A percentile compares a stretch with the other conserved stretches of the same genome.
phyloP scores from a whole-genome alignment of 2,888 invertebrate species.

The Linnaemya vulpina region DNA sequence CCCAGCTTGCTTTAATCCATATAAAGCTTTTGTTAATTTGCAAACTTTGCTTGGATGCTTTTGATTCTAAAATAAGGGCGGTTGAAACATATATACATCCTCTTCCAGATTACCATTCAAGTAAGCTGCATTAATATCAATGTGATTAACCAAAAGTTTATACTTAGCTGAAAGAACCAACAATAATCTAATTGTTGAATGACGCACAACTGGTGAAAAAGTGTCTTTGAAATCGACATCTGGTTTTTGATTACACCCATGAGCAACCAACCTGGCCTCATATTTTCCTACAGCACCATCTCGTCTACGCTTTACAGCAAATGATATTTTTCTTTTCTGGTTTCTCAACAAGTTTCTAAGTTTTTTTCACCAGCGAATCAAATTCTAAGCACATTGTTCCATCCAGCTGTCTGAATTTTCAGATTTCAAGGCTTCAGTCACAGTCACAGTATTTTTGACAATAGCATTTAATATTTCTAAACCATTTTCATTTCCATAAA shows the following conservation, averaged over 20 bases:
- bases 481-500: neutral
- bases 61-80: no score
- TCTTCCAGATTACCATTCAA: no score
- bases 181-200: no score
- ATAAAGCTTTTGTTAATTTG: no score
- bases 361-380: neutral
- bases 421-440: neutral
- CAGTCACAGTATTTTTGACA: neutral
- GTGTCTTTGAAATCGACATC: neutral
- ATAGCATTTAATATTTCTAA: no score
- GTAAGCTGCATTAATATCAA: neutral
- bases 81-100: no score
- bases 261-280: neutral
- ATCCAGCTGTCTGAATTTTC: neutral
- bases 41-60: no score
- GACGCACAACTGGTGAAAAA: no score
- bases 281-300: neutral
- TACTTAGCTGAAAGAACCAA: neutral
- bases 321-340: no score
- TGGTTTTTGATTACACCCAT: neutral
- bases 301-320: neutral
- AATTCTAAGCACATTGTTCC: neutral
- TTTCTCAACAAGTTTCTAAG: neutral
- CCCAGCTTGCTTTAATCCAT: neutral
- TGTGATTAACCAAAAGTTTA: neutral